Percentiles rank a stretch among this genome's conserved stretches.
Conservation (phyloP, 2,888 invertebrate species). For the Dimorphilus gyrociliatus region DNA sequence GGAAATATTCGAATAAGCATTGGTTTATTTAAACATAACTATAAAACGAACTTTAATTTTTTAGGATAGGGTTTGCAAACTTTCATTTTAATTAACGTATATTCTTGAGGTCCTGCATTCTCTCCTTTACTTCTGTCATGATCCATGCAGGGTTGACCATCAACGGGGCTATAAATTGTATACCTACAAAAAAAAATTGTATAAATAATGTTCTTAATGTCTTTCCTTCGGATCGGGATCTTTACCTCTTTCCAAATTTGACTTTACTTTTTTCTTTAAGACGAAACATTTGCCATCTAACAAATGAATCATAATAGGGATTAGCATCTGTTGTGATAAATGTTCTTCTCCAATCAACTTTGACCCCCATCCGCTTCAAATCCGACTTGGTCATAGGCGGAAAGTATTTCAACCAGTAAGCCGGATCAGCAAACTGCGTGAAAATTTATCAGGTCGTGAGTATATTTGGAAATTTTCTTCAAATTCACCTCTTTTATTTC, state of each 20-base stretch:
- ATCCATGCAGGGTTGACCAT: conserved; percentile 98
- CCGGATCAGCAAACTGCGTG: conserved; percentile 76
- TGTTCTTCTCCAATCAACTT: conserved; percentile 91
- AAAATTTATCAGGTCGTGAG: too few relatives aligned
- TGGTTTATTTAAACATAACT: too few relatives aligned
- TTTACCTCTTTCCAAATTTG: conserved; percentile 74
- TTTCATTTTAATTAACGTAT: conserved; percentile 85
- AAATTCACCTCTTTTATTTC: conserved; percentile 74
- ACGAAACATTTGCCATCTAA: conserved; percentile 83
- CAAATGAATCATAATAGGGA: conserved; percentile 92
- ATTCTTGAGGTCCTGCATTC: conserved; percentile 94
- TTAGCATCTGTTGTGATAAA: conserved; percentile 97
- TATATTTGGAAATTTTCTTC: too few relatives aligned
- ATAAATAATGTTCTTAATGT: neutral
- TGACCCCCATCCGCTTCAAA: conserved; percentile 69
- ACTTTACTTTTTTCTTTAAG: conserved; percentile 72
- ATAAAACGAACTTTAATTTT: conserved; percentile 41
- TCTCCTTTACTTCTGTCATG: conserved; percentile 90
- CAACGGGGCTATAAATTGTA: conserved; percentile 85
- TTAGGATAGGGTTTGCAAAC: conserved; percentile 55
- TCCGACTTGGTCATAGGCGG: conserved; percentile 75
- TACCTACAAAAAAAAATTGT: conserved; percentile 42
- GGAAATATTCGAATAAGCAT: too few relatives aligned
- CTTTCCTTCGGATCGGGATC: neutral
- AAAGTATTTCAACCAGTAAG: conserved; percentile 91